A percentile compares a stretch with the other conserved stretches of the same genome.
phyloP scores from a whole-genome alignment of 2,797 vertebrate species.

The Phrynocephalus forsythii region DNA sequence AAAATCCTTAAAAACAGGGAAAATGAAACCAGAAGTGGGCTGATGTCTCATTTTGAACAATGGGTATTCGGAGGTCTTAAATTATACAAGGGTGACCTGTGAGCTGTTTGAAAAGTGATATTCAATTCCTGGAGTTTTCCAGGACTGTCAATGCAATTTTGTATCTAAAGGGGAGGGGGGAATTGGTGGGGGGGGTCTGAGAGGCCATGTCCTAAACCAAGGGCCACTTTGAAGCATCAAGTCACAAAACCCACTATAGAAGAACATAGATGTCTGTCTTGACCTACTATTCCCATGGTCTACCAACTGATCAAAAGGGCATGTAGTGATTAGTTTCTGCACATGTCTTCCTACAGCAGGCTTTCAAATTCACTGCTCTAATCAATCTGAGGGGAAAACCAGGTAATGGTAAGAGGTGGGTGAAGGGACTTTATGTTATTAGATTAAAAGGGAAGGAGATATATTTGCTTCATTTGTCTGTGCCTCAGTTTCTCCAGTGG shows the following conservation, averaged over 20 bases:
- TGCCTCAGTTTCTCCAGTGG: conserved; percentile 15
- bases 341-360: not conserved
- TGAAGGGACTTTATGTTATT: not conserved
- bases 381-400: not conserved
- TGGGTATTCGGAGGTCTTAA: too few species aligned
- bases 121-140: too few species aligned
- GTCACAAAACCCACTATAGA: not conserved
- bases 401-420: not conserved
- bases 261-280: not conserved
- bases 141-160: too few species aligned
- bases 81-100: too few species aligned
- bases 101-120: too few species aligned
- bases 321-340: not conserved
- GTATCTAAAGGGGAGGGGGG: too few species aligned
- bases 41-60: too few species aligned
- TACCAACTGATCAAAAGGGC: not conserved
- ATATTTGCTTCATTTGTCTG: conserved; percentile 12
- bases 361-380: conserved; percentile 2
- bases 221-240: not conserved
- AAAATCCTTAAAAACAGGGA: too few species aligned
- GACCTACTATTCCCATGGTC: too few species aligned
- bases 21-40: too few species aligned
- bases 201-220: not conserved
- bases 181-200: not conserved
- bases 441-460: not conserved